Conservation (phyloP, 2,113 vertebrate genomes). For the Lota lota region DNA sequence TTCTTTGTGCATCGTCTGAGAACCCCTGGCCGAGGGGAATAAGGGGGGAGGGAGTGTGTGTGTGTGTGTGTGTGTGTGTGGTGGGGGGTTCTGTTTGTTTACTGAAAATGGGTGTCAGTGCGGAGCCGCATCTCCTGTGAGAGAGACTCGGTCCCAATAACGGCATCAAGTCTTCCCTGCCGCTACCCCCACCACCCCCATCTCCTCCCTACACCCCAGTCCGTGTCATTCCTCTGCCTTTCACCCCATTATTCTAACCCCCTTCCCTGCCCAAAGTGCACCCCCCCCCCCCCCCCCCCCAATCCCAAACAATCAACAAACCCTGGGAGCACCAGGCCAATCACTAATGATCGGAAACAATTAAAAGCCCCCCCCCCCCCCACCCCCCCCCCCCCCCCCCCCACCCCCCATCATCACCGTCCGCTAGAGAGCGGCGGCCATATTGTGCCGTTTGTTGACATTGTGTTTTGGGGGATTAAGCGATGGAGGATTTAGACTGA, state of each 20-base stretch:
- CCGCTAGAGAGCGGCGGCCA: conserved; percentile 43
- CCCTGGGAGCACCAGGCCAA: conserved; percentile 34
- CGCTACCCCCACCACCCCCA: background rate
- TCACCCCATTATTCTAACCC: background rate
- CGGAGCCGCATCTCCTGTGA: conserved; percentile 16
- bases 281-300: conserved; percentile 32
- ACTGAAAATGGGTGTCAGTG: no score
- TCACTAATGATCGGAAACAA: conserved; percentile 68
- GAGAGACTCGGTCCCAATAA: background rate
- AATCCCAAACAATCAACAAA: conserved; percentile 54
- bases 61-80: no score
- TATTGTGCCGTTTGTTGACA: conserved; percentile 47
- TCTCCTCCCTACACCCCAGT: background rate
- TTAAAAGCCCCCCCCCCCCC: conserved; percentile 31
- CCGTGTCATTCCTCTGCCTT: background rate
- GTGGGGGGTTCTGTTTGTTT: no score
- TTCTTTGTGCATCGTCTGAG: conserved; percentile 51
- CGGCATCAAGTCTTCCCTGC: conserved; percentile 22
- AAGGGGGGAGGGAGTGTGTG: conserved; percentile 6
- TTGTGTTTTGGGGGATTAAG: conserved; percentile 53
- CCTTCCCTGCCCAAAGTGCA: conserved; percentile 10
- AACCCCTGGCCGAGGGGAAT: conserved; percentile 37
- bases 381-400: no score
- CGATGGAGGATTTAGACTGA: conserved; percentile 24
- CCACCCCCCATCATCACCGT: no score